Percentiles rank a stretch among this genome's conserved stretches.
phyloP scores from a whole-genome alignment of 64 coral and sea anemone genomes.

The Porites lutea region DNA sequence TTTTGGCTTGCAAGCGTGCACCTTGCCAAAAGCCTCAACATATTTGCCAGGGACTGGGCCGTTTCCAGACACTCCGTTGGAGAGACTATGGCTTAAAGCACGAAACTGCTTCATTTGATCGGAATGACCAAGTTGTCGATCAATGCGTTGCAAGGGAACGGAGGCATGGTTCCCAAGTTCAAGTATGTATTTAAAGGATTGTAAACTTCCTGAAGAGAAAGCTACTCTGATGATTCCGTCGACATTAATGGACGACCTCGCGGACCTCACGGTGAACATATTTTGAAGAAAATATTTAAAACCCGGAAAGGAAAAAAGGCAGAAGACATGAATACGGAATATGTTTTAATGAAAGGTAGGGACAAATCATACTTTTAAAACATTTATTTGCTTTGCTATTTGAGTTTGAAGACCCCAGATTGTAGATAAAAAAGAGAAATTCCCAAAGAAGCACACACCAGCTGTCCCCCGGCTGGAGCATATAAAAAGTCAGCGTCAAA shows the following conservation, averaged over 20 bases:
- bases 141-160: background rate
- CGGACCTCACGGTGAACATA: too few species aligned
- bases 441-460: too few species aligned
- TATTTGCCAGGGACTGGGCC: background rate
- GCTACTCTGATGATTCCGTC: background rate
- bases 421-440: too few species aligned
- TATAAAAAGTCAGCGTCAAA: too few species aligned
- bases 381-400: background rate
- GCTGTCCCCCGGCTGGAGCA: too few species aligned
- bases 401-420: background rate
- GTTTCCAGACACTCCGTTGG: too few species aligned
- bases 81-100: too few species aligned
- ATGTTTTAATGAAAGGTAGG: constrained; percentile 27
- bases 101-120: too few species aligned
- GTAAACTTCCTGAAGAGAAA: background rate
- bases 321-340: constrained; percentile 1
- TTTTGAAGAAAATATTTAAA: background rate
- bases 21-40: constrained; percentile 46
- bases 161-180: background rate
- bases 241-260: background rate
- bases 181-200: background rate
- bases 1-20: constrained; percentile 40
- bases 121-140: too few species aligned
- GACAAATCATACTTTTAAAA: background rate
- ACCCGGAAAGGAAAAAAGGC: background rate